A percentile compares a stretch with the other conserved stretches of the same genome.
Conservation (phyloP, 2,113 vertebrate genomes). For the Lepisosteus oculatus region DNA sequence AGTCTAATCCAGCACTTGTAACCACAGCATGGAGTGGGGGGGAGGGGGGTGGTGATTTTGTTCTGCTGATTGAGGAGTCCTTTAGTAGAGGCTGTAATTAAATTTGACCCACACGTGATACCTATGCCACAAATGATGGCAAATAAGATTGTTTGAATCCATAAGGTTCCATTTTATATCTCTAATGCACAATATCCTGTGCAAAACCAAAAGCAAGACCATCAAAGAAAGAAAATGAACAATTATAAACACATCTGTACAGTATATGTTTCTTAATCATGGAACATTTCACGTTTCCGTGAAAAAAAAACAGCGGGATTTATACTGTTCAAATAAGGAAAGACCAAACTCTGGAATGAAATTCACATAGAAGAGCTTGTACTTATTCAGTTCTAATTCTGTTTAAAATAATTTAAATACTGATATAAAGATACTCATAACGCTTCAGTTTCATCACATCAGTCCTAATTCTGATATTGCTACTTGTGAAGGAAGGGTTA, state of each 20-base stretch:
- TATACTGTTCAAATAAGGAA: background rate
- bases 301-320: constrained; percentile 29
- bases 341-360: background rate
- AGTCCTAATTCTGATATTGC: no score
- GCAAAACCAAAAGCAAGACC: constrained; percentile 31
- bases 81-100: constrained; percentile 27
- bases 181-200: constrained; percentile 38
- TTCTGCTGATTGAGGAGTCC: background rate
- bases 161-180: constrained; percentile 29
- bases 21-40: constrained; percentile 26
- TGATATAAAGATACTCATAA: no score
- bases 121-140: constrained; percentile 6
- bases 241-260: constrained; percentile 29
- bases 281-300: constrained; percentile 36
- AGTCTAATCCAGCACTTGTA: constrained; percentile 27
- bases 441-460: no score
- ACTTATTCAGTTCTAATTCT: background rate
- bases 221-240: constrained; percentile 40
- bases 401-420: no score
- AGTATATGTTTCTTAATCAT: constrained; percentile 32
- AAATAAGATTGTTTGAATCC: constrained; percentile 6
- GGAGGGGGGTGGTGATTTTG: constrained; percentile 17
- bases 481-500: no score
- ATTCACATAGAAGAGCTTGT: background rate
- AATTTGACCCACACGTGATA: constrained; percentile 26